Evolutionary conservation across 2,113 vertebrate species (phyloP), one percentile per base, ranked within the genome.

Genomic region (Motacilla tschutschensis): DNA sequence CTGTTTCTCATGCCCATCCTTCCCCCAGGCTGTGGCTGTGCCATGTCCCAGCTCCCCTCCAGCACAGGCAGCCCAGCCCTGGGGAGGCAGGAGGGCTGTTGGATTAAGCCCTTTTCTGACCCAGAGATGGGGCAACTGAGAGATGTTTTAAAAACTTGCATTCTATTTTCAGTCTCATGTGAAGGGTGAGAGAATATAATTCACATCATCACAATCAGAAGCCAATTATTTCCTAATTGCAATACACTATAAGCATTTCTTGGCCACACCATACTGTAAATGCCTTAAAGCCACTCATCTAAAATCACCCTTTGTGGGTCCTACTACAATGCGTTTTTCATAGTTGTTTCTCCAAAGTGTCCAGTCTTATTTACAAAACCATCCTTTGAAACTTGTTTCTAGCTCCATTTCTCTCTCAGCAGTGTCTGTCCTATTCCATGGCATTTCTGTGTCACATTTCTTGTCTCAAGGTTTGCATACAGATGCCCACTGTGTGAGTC

Each of bases 31-130:
- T 54, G 55, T 15, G 70, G 33, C 38, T 36, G 28, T 63, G 5
- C 10, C 2, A 0, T 3, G 19, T 20, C 25, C 3, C 2, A 57
- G 31, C 21, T 71, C 33, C 29, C 41, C 19, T 40, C n/a, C 31
- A 35, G 35, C 62, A n/a, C 12, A 5, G 8, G 10, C 51, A 70
- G 21, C 60, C 28, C 43, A 31, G 2, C 44, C 24, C 50, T 0
- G 0, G 57, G 6, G 10, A 24, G 33, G 16, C 29, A 43, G 64
- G 8, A 57, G 9, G 5, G 65, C 51, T 54, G 51, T 6, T 54
- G 51, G 51, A 54, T n/a, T n/a, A 6, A n/a, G 51, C 51, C 6
- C 31, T 54, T 54, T n/a, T 54, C 51, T 54, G 51, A 14, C 31
- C 51, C 51, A 54, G 19, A 21, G 12, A n/a, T n/a, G 51, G 51